Percentiles rank a stretch among this genome's conserved stretches.
Conservation (phyloP, 2,888 invertebrate genomes). For the Crematogaster levior region DNA sequence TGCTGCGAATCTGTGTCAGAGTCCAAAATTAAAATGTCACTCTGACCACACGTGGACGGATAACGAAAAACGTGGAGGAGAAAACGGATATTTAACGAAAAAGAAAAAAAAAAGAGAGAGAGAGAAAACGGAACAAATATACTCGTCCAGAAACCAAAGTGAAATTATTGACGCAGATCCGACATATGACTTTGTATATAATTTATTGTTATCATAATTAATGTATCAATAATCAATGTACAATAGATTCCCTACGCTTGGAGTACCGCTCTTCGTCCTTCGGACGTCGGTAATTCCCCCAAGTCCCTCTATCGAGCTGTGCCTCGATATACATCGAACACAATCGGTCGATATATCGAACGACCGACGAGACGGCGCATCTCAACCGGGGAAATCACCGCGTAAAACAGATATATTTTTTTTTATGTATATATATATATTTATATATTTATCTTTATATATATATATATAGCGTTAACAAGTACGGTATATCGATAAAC, state of each 20-base stretch:
- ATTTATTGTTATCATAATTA: constrained; percentile 85
- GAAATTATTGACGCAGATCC: constrained; percentile 74
- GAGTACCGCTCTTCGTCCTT: constrained; percentile 76
- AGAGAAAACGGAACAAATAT: constrained; percentile 26
- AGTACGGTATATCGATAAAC: constrained; percentile 77
- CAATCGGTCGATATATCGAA: constrained; percentile 34
- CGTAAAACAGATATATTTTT: constrained; percentile 62
- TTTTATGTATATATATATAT: constrained; percentile 52
- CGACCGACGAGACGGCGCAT: constrained; percentile 44
- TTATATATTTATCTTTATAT: constrained; percentile 51
- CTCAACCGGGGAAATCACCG: constrained; percentile 67
- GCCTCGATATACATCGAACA: constrained; percentile 45
- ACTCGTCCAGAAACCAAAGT: constrained; percentile 54
- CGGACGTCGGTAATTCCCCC: constrained; percentile 70
- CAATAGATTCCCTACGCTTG: constrained; percentile 85
- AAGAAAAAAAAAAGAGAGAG: neutral
- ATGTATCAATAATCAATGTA: constrained; percentile 85
- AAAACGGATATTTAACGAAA: constrained; percentile 39
- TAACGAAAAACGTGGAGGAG: constrained; percentile 33
- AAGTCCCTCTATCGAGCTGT: constrained; percentile 30
- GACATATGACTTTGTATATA: constrained; percentile 82
- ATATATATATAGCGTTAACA: constrained; percentile 76
- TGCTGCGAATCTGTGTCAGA: neutral
- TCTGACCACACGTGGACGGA: constrained; percentile 29
- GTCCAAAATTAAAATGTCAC: constrained; percentile 45